Percentiles rank a stretch among this genome's conserved stretches.
phyloP scores from a whole-genome alignment of 2,113 vertebrate species.

The Ibidorhyncha struthersii region DNA sequence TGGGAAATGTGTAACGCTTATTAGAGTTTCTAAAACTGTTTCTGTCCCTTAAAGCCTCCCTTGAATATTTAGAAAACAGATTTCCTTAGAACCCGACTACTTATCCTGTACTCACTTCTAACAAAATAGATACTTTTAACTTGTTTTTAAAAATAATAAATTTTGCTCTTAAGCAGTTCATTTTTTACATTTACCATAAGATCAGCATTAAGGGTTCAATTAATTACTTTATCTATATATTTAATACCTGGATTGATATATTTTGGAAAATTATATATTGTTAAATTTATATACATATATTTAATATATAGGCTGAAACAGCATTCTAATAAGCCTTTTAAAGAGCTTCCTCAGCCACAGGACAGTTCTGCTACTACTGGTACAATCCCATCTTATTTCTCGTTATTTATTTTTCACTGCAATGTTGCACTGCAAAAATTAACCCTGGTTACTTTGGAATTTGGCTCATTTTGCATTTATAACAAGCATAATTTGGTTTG shows the following conservation, averaged over 20 bases:
- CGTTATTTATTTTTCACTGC: background rate
- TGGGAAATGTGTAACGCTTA: background rate
- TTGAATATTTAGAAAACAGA: background rate
- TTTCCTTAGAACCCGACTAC: background rate
- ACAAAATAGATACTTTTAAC: background rate
- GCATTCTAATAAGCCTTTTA: background rate
- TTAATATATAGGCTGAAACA: background rate
- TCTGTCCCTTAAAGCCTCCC: background rate
- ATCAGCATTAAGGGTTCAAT: background rate
- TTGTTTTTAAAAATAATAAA: background rate
- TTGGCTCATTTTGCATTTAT: background rate
- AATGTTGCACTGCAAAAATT: background rate
- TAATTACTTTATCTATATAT: background rate
- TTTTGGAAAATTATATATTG: background rate
- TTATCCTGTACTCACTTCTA: background rate
- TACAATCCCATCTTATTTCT: background rate
- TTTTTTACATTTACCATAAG: background rate
- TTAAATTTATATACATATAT: background rate
- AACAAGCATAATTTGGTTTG: background rate
- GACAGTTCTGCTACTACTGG: background rate
- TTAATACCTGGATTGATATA: background rate
- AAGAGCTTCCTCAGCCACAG: background rate
- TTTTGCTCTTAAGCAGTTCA: background rate
- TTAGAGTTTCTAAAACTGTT: background rate
- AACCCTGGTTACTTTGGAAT: background rate